These are phyloP conservation scores for Rhadina sibilatrix DNA, from an alignment of 2,113 vertebrate species.

Conservation along the genomic window DNA sequence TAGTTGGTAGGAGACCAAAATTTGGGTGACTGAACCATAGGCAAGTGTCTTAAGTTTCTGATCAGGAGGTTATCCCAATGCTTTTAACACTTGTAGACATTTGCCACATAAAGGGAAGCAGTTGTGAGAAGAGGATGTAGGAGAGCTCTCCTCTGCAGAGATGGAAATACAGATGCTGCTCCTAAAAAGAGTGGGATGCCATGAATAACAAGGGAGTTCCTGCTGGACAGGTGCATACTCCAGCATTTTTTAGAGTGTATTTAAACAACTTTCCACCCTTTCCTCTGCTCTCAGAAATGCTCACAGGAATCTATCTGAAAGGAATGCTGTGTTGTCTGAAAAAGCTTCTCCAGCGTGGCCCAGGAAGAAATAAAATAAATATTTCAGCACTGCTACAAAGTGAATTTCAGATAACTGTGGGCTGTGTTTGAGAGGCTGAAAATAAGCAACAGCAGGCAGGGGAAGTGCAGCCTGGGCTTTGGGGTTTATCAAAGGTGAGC, in stretches of 20 bases:
- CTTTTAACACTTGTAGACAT: not conserved
- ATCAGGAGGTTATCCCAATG: not conserved
- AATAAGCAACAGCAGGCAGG: not conserved
- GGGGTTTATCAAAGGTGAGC: not conserved
- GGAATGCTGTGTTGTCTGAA: not conserved
- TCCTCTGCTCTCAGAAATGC: not conserved
- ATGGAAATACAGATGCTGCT: not conserved
- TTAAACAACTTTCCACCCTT: not conserved
- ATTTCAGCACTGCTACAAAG: not conserved
- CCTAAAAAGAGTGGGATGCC: not conserved
- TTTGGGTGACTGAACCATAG: not conserved
- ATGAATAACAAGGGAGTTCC: not conserved
- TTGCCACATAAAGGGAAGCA: not conserved
- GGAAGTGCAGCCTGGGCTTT: not conserved
- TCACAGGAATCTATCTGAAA: not conserved
- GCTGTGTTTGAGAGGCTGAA: not conserved
- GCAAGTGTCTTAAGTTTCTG: not conserved
- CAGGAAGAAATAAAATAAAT: not conserved
- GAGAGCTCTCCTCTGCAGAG: not conserved
- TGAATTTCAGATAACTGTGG: not conserved
- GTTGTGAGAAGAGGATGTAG: not conserved
- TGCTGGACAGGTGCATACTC: not conserved
- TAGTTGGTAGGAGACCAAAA: not conserved
- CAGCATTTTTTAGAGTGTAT: not conserved
- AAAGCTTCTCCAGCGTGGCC: rapidly evolving